Conservation (phyloP, 2,888 invertebrate species). For the Nemurella pictetii region DNA sequence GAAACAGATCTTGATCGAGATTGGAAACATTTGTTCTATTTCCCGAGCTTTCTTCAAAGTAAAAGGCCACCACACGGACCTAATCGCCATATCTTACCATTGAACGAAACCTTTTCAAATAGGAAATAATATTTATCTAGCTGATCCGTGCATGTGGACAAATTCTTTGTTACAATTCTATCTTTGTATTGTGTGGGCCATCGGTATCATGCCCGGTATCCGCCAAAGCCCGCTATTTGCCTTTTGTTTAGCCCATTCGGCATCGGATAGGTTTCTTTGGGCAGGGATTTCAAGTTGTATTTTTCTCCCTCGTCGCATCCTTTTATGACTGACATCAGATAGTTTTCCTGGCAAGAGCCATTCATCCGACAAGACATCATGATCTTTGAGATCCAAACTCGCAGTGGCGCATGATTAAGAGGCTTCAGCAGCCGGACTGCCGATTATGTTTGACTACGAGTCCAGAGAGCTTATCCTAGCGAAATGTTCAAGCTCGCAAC, state of each 20-base stretch:
- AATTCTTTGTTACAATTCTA: neutral
- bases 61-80: neutral
- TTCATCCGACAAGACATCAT: neutral
- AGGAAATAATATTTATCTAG: neutral
- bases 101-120: neutral
- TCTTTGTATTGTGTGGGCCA: neutral
- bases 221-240: neutral
- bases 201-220: neutral
- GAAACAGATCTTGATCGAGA: neutral
- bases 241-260: neutral
- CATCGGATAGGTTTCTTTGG: neutral
- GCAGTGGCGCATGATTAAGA: neutral
- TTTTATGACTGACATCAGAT: conserved; percentile 11
- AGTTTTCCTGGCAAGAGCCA: neutral
- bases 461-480: neutral
- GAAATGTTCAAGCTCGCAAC: neutral
- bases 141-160: neutral
- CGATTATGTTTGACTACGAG: neutral
- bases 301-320: conserved; percentile 18
- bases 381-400: neutral
- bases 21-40: neutral
- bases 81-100: neutral
- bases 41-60: neutral
- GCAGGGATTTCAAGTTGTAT: conserved; percentile 1
- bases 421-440: neutral